These are phyloP conservation scores for Amphiprion percula DNA, from an alignment of 2,113 vertebrate genomes.

Conservation along the genomic window DNA sequence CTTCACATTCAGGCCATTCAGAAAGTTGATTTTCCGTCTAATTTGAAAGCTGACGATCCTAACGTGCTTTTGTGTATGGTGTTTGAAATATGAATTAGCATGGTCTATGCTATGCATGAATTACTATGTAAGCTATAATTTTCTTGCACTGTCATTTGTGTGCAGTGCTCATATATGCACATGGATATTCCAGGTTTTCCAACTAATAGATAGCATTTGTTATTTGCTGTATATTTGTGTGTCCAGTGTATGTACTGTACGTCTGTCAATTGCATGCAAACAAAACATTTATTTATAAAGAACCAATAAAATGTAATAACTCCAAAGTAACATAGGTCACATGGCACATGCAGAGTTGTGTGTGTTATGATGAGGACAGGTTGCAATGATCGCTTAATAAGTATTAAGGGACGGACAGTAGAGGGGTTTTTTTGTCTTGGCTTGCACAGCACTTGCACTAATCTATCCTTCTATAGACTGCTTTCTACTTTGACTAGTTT, in stretches of 20 bases:
- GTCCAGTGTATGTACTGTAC: neutral
- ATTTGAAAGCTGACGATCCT: neutral
- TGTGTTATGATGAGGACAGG: constrained; percentile 38
- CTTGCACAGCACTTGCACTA: constrained; percentile 69
- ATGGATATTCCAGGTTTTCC: neutral
- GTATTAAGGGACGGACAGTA: constrained; percentile 73
- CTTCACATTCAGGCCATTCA: neutral
- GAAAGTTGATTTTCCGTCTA: neutral
- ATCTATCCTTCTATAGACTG: constrained; percentile 56
- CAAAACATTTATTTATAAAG: too few relatives aligned
- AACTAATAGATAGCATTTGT: neutral
- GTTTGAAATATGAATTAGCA: too few relatives aligned
- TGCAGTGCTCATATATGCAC: neutral
- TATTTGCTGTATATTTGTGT: neutral
- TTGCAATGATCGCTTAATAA: constrained; percentile 62
- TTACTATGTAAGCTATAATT: too few relatives aligned
- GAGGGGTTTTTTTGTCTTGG: constrained; percentile 68
- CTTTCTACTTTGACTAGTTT: constrained; percentile 66
- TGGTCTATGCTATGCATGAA: too few relatives aligned
- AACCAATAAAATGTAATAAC: too few relatives aligned
- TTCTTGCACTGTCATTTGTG: neutral
- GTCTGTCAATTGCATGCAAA: neutral
- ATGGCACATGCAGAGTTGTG: neutral
- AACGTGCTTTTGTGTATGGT: too few relatives aligned
- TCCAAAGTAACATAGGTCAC: too few relatives aligned